Percentiles rank a stretch among this genome's conserved stretches.
phyloP scores from a whole-genome alignment of 1,140 invertebrate genomes.

The Copidosoma floridanum region DNA sequence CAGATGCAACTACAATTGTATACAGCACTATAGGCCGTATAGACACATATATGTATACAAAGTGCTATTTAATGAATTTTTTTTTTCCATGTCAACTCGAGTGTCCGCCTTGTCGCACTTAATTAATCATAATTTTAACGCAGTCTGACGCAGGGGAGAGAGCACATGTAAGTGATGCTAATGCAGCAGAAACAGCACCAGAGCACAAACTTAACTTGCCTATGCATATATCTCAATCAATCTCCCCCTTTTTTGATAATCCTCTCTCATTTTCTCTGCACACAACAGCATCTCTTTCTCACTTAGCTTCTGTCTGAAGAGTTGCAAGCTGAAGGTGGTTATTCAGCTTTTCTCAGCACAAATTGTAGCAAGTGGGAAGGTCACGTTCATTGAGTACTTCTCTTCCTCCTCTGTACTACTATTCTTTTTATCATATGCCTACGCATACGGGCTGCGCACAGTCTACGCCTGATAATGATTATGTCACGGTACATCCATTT shows the following conservation, averaged over 20 bases:
- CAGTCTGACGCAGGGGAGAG: background rate
- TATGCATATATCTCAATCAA: background rate
- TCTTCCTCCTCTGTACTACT: background rate
- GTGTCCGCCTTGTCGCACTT: too few relatives aligned
- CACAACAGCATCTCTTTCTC: background rate
- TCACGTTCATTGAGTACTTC: constrained; percentile 9
- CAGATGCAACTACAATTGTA: too few relatives aligned
- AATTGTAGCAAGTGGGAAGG: constrained; percentile 2
- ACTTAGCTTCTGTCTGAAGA: constrained; percentile 8
- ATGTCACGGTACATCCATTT: constrained; percentile 10
- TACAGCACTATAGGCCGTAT: too few relatives aligned
- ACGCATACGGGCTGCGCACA: background rate
- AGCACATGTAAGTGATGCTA: too few relatives aligned
- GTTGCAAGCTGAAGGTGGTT: constrained; percentile 12
- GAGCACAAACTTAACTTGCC: too few relatives aligned
- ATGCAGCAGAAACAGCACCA: too few relatives aligned
- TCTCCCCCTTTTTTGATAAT: background rate
- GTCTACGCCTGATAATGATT: constrained; percentile 5
- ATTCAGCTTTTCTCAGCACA: background rate
- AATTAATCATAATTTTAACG: constrained; percentile 11
- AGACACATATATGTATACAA: too few relatives aligned
- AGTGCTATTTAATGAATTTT: too few relatives aligned
- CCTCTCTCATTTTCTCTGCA: background rate
- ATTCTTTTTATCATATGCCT: constrained; percentile 6
- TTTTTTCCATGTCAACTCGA: too few relatives aligned